These are phyloP conservation scores for Drosophila bunnanda DNA, from an alignment of 2,888 invertebrate species.

Conservation along the genomic window DNA sequence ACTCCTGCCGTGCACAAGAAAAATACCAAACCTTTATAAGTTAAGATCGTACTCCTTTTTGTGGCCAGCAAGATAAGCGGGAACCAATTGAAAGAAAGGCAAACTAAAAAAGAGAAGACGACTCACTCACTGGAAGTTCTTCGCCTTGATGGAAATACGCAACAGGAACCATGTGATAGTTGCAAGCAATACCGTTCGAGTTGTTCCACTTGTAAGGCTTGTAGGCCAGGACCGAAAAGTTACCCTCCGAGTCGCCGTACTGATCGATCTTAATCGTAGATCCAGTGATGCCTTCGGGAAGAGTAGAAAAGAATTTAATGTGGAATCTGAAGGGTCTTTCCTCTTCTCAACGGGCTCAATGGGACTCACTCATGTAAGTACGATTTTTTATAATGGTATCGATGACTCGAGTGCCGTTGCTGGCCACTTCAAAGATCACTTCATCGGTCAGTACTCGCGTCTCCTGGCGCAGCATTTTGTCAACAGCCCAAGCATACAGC, in stretches of 20 bases:
- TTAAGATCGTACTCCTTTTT: background rate
- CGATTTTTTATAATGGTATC: constrained; percentile 93
- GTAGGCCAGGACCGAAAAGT: constrained; percentile 96
- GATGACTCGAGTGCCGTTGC: constrained; percentile 94
- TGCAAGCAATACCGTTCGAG: constrained; percentile 87
- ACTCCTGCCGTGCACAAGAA: constrained; percentile 87
- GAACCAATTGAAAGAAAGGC: constrained; percentile 49
- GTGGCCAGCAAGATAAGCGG: constrained; percentile 16
- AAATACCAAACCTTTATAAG: constrained; percentile 4
- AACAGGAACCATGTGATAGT: constrained; percentile 93
- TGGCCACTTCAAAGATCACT: constrained; percentile 89
- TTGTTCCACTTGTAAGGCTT: constrained; percentile 86
- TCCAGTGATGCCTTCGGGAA: constrained; percentile 94
- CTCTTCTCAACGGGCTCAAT: background rate
- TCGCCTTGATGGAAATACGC: constrained; percentile 91
- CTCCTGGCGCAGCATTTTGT: constrained; percentile 88
- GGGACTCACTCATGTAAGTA: constrained; percentile 93
- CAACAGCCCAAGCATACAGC: constrained; percentile 94
- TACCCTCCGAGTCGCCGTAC: constrained; percentile 98
- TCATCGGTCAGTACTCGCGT: constrained; percentile 86
- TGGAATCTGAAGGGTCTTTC: background rate
- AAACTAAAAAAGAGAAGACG: constrained; percentile 83
- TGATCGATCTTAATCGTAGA: constrained; percentile 96
- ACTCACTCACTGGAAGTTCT: constrained; percentile 92
- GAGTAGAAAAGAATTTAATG: background rate